These are phyloP conservation scores for Acronicta leporina DNA, from an alignment of 2,888 invertebrate genomes.

Conservation along the genomic window DNA sequence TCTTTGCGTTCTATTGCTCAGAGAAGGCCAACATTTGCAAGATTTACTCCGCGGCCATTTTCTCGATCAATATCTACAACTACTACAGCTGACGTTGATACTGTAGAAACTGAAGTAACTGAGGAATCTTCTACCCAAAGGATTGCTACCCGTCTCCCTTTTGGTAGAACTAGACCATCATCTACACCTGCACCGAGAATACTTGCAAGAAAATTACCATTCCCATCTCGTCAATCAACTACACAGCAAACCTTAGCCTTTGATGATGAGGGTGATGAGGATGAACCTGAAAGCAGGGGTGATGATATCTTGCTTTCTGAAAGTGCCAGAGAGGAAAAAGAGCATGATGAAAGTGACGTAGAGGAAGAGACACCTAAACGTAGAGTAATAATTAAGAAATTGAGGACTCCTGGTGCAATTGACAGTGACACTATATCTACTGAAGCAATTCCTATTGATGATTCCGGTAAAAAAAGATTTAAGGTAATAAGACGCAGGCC, in stretches of 20 bases:
- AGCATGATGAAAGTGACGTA: conserved; percentile 73
- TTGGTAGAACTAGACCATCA: conserved; percentile 68
- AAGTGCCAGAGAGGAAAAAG: conserved; percentile 84
- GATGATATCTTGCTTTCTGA: conserved; percentile 85
- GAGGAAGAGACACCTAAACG: conserved; percentile 65
- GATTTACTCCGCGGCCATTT: conserved; percentile 84
- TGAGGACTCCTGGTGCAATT: conserved; percentile 62
- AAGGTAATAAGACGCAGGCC: conserved; percentile 79
- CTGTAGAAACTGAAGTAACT: conserved; percentile 36
- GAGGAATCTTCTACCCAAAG: conserved; percentile 65
- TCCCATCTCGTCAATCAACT: conserved; percentile 68
- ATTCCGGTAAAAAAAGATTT: conserved; percentile 76
- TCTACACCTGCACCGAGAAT: conserved; percentile 58
- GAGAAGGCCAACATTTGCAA: conserved; percentile 76
- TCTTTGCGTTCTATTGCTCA: conserved; percentile 57
- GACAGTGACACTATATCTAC: conserved; percentile 61
- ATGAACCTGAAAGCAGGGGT: conserved; percentile 73
- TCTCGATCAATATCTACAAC: conserved; percentile 61
- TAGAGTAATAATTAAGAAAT: conserved; percentile 71
- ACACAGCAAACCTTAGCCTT: conserved; percentile 65
- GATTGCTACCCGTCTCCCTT: conserved; percentile 69
- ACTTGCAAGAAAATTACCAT: conserved; percentile 75
- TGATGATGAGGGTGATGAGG: conserved; percentile 63
- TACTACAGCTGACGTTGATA: conserved; percentile 46
- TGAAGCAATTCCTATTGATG: conserved; percentile 71